Evolutionary conservation across 1,140 invertebrate species (phyloP).

Genomic region (Drosophila nigrodunni): DNA sequence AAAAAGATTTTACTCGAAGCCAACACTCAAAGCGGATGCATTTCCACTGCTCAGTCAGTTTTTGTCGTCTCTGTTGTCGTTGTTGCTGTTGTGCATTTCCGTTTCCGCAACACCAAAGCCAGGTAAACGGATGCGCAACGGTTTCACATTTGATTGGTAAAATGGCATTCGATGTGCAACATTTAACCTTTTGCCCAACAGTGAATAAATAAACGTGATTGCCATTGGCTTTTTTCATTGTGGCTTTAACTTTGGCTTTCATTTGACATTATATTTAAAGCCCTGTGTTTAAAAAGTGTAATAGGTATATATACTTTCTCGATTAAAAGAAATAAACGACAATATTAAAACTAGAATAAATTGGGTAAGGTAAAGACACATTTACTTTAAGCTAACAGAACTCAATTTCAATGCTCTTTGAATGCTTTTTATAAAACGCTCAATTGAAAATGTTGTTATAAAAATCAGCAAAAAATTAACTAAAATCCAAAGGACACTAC

Average conservation of each 20-base stretch:
- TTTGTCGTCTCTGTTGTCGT: conserved; percentile 38
- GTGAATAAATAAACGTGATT: conserved; percentile 55
- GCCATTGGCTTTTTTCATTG: conserved; percentile 24
- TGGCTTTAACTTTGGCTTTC: not conserved
- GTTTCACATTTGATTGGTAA: conserved; percentile 48
- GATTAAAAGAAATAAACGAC: no score
- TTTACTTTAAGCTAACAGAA: no score
- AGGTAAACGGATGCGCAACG: conserved; percentile 42
- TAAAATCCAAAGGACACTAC: no score
- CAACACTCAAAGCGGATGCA: conserved; percentile 36
- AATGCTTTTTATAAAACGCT: no score
- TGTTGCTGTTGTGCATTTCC: conserved; percentile 69
- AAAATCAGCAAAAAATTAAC: no score
- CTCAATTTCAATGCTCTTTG: no score
- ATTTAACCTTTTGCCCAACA: conserved; percentile 71
- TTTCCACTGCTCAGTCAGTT: conserved; percentile 54
- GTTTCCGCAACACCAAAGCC: conserved; percentile 50
- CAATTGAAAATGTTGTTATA: no score
- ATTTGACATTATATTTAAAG: conserved; percentile 15
- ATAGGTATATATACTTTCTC: no score
- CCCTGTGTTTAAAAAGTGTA: no score
- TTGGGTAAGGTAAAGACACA: no score
- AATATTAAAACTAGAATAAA: no score
- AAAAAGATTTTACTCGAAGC: conserved; percentile 18
- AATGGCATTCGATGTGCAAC: conserved; percentile 69